A percentile compares a stretch with the other conserved stretches of the same genome.
phyloP scores from a whole-genome alignment of 2,113 vertebrate species.

The Macheiramphus alcinus region DNA sequence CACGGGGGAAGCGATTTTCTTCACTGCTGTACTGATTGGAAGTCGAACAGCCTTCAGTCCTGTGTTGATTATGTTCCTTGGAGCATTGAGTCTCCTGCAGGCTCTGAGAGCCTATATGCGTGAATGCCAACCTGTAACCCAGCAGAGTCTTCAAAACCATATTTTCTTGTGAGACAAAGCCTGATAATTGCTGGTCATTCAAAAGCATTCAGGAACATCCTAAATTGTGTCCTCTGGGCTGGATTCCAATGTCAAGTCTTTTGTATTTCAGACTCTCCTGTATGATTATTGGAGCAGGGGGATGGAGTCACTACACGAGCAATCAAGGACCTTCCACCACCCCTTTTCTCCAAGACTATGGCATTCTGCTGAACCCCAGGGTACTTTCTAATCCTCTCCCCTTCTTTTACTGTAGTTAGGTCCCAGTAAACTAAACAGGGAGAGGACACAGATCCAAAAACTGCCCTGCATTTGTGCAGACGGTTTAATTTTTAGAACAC shows the following conservation, averaged over 20 bases:
- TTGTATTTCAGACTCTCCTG: not conserved
- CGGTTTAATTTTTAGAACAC: not conserved
- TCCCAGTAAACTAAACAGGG: not conserved
- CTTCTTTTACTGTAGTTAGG: not conserved
- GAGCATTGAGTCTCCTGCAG: not conserved
- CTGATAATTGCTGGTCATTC: slow-evolving; percentile 9
- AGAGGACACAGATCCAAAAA: not conserved
- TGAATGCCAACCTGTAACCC: not conserved
- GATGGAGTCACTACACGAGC: not conserved
- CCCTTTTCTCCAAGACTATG: not conserved
- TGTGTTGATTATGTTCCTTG: not conserved
- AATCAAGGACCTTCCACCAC: not conserved
- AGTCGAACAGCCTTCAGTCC: not conserved
- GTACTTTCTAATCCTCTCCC: not conserved
- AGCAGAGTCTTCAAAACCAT: not conserved
- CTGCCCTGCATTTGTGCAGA: not conserved
- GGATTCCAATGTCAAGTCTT: not conserved
- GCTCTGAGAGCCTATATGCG: not conserved
- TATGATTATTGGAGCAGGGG: not conserved
- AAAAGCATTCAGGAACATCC: not conserved
- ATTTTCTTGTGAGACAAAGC: slow-evolving; percentile 1
- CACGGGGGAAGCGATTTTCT: slow-evolving; percentile 23
- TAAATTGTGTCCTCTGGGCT: slow-evolving; percentile 21
- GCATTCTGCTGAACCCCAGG: not conserved
- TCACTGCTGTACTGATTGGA: not conserved